Percentiles rank a stretch among this genome's conserved stretches.
phyloP scores from a whole-genome alignment of 2,888 invertebrate species.

The Pyrrhosoma nymphula region DNA sequence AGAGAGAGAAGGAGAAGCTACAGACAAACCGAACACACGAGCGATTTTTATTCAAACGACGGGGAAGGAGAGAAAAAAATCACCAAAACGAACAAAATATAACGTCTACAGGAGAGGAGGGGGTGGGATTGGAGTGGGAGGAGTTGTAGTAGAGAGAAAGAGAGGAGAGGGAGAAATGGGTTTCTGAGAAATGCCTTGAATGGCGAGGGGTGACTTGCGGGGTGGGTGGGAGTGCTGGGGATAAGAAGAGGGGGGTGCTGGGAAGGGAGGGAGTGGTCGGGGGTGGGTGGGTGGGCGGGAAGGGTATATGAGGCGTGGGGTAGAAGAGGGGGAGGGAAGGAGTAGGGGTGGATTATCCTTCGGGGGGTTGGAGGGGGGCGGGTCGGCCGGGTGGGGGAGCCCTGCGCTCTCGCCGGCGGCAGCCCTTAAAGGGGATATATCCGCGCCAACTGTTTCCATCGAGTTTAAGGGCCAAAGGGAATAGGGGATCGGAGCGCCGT shows the following conservation, averaged over 20 bases:
- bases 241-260: background rate
- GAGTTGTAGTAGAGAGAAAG: background rate
- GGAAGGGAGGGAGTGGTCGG: background rate
- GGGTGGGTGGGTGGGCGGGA: conserved; percentile 4
- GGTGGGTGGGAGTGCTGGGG: background rate
- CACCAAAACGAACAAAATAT: conserved; percentile 53
- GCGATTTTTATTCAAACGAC: conserved; percentile 36
- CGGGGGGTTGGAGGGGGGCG: background rate
- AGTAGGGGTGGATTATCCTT: conserved; percentile 30
- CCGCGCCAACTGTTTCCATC: background rate
- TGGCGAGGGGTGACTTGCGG: conserved; percentile 53
- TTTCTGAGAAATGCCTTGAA: conserved; percentile 36
- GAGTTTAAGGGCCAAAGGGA: background rate
- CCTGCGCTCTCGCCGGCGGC: conserved; percentile 5
- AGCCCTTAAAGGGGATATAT: conserved; percentile 27
- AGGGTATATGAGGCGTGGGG: conserved; percentile 17
- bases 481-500: too few relatives aligned
- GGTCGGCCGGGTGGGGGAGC: background rate
- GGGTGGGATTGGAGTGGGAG: background rate
- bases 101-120: conserved; percentile 21
- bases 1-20: background rate
- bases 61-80: conserved; percentile 28
- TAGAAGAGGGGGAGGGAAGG: background rate
- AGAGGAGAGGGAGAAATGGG: background rate
- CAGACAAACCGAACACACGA: conserved; percentile 35